These are phyloP conservation scores for Epinotia nisella DNA, from an alignment of 2,888 invertebrate genomes.

Conservation along the genomic window DNA sequence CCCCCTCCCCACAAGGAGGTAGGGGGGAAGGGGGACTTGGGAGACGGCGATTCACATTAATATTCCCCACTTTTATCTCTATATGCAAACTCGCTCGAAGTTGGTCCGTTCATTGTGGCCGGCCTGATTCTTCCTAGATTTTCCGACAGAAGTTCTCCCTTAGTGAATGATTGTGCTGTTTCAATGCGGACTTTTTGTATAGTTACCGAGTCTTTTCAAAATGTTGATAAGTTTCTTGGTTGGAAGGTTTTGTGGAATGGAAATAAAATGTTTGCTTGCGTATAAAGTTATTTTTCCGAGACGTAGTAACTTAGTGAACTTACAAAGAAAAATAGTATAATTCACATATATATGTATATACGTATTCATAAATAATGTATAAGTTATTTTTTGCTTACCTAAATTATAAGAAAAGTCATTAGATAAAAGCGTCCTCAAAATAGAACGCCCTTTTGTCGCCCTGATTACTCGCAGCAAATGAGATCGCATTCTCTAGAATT, in stretches of 20 bases:
- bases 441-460: conserved; percentile 63
- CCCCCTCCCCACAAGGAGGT: conserved; percentile 54
- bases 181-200: conserved; percentile 66
- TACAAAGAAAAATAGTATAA: neutral
- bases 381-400: neutral
- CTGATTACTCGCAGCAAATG: conserved; percentile 68
- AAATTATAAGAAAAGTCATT: conserved; percentile 43
- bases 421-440: conserved; percentile 51
- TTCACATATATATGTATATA: neutral
- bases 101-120: conserved; percentile 82
- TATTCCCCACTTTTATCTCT: conserved; percentile 85
- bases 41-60: conserved; percentile 80
- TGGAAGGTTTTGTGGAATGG: conserved; percentile 70
- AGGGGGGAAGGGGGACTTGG: conserved; percentile 54
- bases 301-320: neutral
- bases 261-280: conserved; percentile 19
- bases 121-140: conserved; percentile 70
- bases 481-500: conserved; percentile 62
- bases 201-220: conserved; percentile 45
- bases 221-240: conserved; percentile 47
- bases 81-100: conserved; percentile 84
- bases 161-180: conserved; percentile 82
- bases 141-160: conserved; percentile 64
- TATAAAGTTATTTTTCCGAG: conserved; percentile 22
- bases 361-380: neutral